A percentile compares a stretch with the other conserved stretches of the same genome.
Evolutionary conservation across 2,888 invertebrate genomes (phyloP).

Genomic region (Sialis fuliginosa): DNA sequence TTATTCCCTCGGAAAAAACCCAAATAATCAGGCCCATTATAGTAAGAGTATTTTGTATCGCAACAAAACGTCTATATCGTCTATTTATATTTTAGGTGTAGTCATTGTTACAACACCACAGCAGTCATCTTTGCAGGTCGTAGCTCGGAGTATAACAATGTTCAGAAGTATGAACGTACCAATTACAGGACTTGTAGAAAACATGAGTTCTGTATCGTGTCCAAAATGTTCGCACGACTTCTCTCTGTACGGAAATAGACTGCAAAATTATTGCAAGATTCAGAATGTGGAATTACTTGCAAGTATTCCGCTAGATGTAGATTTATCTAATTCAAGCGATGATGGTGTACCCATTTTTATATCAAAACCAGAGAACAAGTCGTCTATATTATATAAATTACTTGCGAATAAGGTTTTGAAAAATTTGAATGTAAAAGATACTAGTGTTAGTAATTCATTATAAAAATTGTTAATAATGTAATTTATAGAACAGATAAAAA

Average conservation of each 20-base stretch:
- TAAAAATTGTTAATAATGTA: too few relatives aligned
- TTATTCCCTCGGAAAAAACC: too few relatives aligned
- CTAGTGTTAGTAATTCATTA: neutral
- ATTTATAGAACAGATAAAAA: too few relatives aligned
- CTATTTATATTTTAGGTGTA: conserved; percentile 41
- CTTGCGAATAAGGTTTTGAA: conserved; percentile 5
- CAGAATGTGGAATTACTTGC: conserved; percentile 48
- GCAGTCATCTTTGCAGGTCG: conserved; percentile 70
- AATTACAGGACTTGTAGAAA: conserved; percentile 75
- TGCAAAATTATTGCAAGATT: conserved; percentile 38
- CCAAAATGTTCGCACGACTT: conserved; percentile 56
- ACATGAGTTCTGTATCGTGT: conserved; percentile 72
- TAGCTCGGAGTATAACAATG: conserved; percentile 74
- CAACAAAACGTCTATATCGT: too few relatives aligned
- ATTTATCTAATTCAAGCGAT: conserved; percentile 51
- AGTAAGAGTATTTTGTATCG: too few relatives aligned
- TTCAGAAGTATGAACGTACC: conserved; percentile 68
- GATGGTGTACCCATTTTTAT: conserved; percentile 59
- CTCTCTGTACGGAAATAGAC: conserved; percentile 54
- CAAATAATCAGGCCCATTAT: too few relatives aligned
- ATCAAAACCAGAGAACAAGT: conserved; percentile 31
- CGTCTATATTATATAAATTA: conserved; percentile 5
- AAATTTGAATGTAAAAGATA: conserved; percentile 3
- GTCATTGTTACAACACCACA: conserved; percentile 90
- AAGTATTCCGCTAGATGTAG: conserved; percentile 54